These are phyloP conservation scores for Tetanocera ferruginea DNA, from an alignment of 2,888 invertebrate species.

Conservation along the genomic window DNA sequence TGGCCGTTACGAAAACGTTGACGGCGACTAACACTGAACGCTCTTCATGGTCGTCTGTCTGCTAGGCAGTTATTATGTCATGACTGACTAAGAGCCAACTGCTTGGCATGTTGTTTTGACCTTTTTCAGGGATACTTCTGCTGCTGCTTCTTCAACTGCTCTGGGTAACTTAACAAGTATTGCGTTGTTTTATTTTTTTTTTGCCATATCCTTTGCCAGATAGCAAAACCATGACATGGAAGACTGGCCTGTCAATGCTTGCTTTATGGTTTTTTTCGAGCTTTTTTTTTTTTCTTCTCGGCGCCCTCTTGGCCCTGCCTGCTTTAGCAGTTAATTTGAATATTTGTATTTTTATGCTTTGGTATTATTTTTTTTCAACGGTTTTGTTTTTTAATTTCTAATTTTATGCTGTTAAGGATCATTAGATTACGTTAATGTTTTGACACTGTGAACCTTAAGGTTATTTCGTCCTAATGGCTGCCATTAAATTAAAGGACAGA, in stretches of 20 bases:
- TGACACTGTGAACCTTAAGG: conserved; percentile 51
- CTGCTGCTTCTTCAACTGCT: not conserved
- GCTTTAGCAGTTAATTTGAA: conserved; percentile 25
- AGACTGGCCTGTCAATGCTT: conserved; percentile 51
- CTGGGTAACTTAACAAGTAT: conserved; percentile 22
- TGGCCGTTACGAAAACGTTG: conserved; percentile 13
- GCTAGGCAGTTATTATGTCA: not conserved
- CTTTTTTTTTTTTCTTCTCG: conserved; percentile 18
- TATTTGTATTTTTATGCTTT: conserved; percentile 28
- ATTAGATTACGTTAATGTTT: conserved; percentile 68
- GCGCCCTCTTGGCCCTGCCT: conserved; percentile 14
- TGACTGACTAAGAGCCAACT: conserved; percentile 22
- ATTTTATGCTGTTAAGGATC: conserved; percentile 68
- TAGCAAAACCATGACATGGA: conserved; percentile 35
- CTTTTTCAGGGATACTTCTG: not conserved
- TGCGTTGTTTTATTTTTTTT: conserved; percentile 1
- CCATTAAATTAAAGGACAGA: conserved; percentile 30
- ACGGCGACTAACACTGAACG: not conserved
- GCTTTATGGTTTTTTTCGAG: conserved; percentile 47
- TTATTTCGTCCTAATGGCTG: conserved; percentile 11
- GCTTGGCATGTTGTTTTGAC: conserved; percentile 6
- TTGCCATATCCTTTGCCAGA: conserved; percentile 15
- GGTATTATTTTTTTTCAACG: conserved; percentile 28
- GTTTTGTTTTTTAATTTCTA: conserved; percentile 46
- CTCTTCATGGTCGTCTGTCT: not conserved